Conservation (phyloP, 2,888 invertebrate genomes). For the Noctua janthina region DNA sequence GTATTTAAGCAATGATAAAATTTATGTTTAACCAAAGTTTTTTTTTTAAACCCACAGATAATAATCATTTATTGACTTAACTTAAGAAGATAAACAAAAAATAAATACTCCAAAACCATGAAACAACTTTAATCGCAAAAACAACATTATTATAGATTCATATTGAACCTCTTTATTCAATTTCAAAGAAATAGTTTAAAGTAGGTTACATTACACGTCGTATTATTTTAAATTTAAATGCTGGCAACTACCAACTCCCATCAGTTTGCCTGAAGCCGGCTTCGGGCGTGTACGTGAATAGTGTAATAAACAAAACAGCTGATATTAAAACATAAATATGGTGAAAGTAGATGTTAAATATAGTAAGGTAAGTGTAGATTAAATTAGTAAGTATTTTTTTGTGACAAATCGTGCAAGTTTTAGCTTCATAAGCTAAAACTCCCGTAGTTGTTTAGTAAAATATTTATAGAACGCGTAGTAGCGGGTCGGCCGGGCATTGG, state of each 20-base stretch:
- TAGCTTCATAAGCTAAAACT: background rate
- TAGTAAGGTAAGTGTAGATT: conserved; percentile 84
- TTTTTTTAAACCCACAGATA: background rate
- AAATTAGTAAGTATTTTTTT: background rate
- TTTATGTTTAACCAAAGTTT: background rate
- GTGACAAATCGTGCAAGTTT: background rate
- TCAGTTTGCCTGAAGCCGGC: conserved; percentile 69
- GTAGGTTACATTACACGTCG: background rate
- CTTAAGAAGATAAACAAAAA: background rate
- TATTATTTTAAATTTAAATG: conserved; percentile 1
- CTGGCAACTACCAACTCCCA: conserved; percentile 35
- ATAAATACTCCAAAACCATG: background rate
- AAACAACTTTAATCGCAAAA: background rate
- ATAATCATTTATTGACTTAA: background rate
- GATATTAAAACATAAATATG: conserved; percentile 75
- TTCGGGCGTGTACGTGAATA: conserved; percentile 39
- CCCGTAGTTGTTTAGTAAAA: background rate
- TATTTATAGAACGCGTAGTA: conserved; percentile 21
- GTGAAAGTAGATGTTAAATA: conserved; percentile 89
- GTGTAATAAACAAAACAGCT: conserved; percentile 12
- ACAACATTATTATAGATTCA: background rate
- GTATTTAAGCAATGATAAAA: background rate
- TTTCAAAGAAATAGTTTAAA: background rate
- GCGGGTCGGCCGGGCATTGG: conserved; percentile 12
- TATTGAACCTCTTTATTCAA: background rate